These are phyloP conservation scores for Atta cephalotes DNA, from an alignment of 1,140 invertebrate species.

Conservation along the genomic window DNA sequence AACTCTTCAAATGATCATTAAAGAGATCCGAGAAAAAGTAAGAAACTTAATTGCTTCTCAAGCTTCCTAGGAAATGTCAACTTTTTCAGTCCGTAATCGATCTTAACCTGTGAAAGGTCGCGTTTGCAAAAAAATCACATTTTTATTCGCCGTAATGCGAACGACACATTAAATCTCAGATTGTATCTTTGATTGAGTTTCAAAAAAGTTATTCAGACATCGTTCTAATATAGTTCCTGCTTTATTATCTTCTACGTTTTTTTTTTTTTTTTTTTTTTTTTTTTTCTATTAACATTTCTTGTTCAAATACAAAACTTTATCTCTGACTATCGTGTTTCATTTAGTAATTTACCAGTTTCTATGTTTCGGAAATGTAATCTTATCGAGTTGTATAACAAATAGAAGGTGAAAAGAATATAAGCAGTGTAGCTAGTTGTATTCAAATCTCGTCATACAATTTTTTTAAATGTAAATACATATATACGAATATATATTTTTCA, in stretches of 20 bases:
- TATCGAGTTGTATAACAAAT: not conserved
- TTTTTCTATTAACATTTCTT: not conserved
- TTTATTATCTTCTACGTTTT: not conserved
- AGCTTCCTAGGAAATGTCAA: constrained; percentile 31
- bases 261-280: not conserved
- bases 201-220: not conserved
- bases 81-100: constrained; percentile 51
- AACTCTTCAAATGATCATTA: constrained; percentile 21
- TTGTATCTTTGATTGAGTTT: constrained; percentile 45
- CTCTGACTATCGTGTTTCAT: constrained; percentile 1
- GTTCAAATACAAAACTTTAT: constrained; percentile 35
- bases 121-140: constrained; percentile 31
- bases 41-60: constrained; percentile 46
- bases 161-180: not conserved
- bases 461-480: constrained; percentile 8
- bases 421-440: not conserved
- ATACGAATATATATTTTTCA: not conserved
- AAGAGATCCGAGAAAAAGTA: constrained; percentile 31
- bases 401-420: not conserved
- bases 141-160: not conserved
- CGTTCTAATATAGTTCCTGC: not conserved
- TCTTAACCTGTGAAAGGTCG: constrained; percentile 33
- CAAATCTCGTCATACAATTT: not conserved
- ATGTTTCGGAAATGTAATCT: constrained; percentile 35
- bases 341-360: not conserved